Percentiles rank a stretch among this genome's conserved stretches.
Evolutionary conservation across 2,888 invertebrate genomes (phyloP).

Genomic region (Agrotis clavis): DNA sequence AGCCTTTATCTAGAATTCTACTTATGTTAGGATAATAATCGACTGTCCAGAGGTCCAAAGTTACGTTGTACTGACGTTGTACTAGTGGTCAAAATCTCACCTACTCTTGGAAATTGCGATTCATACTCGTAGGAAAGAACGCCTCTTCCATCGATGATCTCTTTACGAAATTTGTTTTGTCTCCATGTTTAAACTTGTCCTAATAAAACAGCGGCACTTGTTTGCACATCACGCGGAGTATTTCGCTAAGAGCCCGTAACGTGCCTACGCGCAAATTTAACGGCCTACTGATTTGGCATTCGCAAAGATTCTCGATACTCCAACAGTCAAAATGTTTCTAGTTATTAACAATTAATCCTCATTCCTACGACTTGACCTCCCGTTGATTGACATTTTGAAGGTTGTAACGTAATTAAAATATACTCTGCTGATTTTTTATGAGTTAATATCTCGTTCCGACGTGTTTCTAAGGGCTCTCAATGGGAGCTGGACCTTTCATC

Average conservation of each 20-base stretch:
- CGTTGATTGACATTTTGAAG: constrained; percentile 69
- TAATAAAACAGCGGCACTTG: constrained; percentile 74
- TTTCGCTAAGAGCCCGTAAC: constrained; percentile 77
- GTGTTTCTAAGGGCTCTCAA: not conserved
- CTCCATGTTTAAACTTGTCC: constrained; percentile 63
- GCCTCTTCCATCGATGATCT: constrained; percentile 35
- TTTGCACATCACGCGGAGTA: constrained; percentile 69
- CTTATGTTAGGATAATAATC: not conserved
- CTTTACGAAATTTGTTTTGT: constrained; percentile 48
- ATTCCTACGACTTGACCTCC: constrained; percentile 66
- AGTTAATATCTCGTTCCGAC: constrained; percentile 8
- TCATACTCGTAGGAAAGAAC: constrained; percentile 8
- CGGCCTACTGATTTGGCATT: constrained; percentile 76
- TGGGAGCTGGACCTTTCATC: not conserved
- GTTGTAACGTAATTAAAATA: constrained; percentile 57
- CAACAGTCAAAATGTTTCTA: constrained; percentile 74
- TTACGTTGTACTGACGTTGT: too few relatives aligned
- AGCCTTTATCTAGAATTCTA: too few relatives aligned
- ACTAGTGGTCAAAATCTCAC: too few relatives aligned
- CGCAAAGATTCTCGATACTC: constrained; percentile 57
- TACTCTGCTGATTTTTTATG: constrained; percentile 30
- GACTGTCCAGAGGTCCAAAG: not conserved
- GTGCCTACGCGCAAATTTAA: constrained; percentile 81
- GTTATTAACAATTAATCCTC: constrained; percentile 76
- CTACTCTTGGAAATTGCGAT: not conserved